phyloP scores from a whole-genome alignment of 1,140 invertebrate genomes.

The Drosophila yakuba region DNA sequence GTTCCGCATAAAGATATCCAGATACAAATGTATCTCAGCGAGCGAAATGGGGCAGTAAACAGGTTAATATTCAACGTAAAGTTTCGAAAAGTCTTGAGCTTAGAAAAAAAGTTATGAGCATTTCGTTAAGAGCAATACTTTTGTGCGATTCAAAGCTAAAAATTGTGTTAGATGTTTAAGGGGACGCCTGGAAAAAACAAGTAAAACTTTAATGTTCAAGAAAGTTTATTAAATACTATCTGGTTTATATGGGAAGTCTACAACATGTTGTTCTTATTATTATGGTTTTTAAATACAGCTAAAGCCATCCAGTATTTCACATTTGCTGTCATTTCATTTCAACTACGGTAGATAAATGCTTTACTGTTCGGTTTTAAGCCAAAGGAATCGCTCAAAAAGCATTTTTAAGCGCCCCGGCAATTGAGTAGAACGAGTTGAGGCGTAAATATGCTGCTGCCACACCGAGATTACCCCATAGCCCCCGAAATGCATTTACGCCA shows the following conservation, averaged over 20 bases:
- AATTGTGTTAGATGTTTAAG: constrained; percentile 1
- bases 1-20: constrained; percentile 49
- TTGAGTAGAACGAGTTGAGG: constrained; percentile 46
- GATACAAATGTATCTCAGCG: constrained; percentile 51
- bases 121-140: constrained; percentile 16
- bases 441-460: constrained; percentile 72
- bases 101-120: neutral
- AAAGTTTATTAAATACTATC: too few relatives aligned
- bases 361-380: constrained; percentile 5
- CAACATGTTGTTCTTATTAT: too few relatives aligned
- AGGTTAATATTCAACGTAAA: constrained; percentile 16
- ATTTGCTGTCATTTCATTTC: too few relatives aligned
- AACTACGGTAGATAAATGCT: neutral
- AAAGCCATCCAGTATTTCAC: too few relatives aligned
- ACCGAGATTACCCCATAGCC: constrained; percentile 73
- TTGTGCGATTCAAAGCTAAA: constrained; percentile 15
- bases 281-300: too few relatives aligned
- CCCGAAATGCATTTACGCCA: constrained; percentile 82
- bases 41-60: constrained; percentile 13
- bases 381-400: constrained; percentile 13
- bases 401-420: constrained; percentile 69
- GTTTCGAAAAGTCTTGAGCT: constrained; percentile 8
- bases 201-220: neutral
- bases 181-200: neutral
- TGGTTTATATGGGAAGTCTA: too few relatives aligned